Percentiles rank a stretch among this genome's conserved stretches.
Evolutionary conservation across 2,113 vertebrate genomes (phyloP).

Genomic region (Puffinus mauretanicus): DNA sequence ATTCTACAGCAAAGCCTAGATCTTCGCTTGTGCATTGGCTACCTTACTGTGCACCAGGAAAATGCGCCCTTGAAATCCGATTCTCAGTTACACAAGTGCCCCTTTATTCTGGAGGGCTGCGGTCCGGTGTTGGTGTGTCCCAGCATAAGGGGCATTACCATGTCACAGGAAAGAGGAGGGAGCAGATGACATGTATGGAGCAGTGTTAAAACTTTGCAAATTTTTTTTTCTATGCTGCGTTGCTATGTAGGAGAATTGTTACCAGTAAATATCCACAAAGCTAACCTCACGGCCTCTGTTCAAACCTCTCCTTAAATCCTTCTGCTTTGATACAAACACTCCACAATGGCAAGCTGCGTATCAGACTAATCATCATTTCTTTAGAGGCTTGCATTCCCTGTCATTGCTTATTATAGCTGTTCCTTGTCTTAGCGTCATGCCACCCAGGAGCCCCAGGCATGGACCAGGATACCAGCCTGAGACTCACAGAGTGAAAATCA

Average conservation of each 20-base stretch:
- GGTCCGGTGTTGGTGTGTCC: background rate
- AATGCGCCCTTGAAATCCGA: background rate
- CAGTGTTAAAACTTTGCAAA: background rate
- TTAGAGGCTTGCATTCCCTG: background rate
- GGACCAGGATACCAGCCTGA: background rate
- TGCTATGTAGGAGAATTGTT: background rate
- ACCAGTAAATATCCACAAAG: background rate
- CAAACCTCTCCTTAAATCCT: background rate
- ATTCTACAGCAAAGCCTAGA: background rate
- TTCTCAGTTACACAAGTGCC: background rate
- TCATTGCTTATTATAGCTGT: background rate
- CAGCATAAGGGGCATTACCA: background rate
- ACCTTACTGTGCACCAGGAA: background rate
- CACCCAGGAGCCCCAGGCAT: background rate
- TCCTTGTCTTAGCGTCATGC: background rate
- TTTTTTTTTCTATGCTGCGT: background rate
- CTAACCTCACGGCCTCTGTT: background rate
- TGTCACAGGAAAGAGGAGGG: background rate
- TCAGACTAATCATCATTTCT: background rate
- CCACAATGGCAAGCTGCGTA: background rate
- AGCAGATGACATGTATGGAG: background rate
- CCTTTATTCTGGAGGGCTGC: background rate
- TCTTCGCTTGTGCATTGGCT: background rate
- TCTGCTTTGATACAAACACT: conserved; percentile 35
- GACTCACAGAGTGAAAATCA: background rate